These are phyloP conservation scores for Hapalemur alaotrensis DNA, from an alignment of 2,797 vertebrate genomes.

Conservation along the genomic window DNA sequence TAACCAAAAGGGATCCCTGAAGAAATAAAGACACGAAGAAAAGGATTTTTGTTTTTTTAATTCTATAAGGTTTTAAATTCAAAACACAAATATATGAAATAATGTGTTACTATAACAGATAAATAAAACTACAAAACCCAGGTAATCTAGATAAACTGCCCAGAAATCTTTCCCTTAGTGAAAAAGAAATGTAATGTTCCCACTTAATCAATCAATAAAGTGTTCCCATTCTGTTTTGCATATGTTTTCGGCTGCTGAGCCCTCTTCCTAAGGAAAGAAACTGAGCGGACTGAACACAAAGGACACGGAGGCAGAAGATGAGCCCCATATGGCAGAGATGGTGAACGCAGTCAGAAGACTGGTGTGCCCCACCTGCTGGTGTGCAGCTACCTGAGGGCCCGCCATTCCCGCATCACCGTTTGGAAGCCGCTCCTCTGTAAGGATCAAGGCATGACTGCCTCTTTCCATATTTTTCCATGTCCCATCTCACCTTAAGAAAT, in stretches of 20 bases:
- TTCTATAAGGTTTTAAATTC: neutral
- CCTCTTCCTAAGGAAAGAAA: neutral
- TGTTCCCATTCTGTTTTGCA: neutral
- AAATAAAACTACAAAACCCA: neutral
- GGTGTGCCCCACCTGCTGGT: accelerated
- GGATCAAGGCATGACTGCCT: neutral
- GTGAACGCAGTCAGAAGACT: neutral
- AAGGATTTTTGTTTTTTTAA: neutral
- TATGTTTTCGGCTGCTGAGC: neutral
- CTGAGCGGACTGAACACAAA: neutral
- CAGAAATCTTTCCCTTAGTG: neutral
- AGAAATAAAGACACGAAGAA: neutral
- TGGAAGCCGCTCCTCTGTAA: neutral
- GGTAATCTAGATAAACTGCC: neutral
- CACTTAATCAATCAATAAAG: neutral
- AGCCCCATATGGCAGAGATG: neutral
- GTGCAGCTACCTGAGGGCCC: neutral
- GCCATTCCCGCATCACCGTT: accelerated
- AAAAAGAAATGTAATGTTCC: neutral
- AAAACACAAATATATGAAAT: neutral
- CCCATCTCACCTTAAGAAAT: neutral
- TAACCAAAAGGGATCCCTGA: neutral
- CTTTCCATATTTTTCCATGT: neutral
- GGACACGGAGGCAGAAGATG: neutral
- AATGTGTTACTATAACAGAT: neutral